Evolutionary conservation across 2,888 invertebrate genomes (phyloP).

Genomic region (Acleris literana): DNA sequence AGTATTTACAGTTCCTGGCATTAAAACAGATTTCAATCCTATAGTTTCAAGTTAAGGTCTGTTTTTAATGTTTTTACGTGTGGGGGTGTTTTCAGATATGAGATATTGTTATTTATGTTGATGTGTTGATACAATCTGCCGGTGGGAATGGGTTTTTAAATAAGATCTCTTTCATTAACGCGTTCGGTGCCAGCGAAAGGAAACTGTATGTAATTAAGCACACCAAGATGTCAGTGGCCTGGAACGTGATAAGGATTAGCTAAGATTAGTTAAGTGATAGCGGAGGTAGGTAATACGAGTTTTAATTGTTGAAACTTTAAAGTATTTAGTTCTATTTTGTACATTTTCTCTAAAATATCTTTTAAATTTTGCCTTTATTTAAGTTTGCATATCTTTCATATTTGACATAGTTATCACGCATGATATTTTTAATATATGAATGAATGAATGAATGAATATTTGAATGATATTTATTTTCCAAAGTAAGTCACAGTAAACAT

Average conservation of each 20-base stretch:
- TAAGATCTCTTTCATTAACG: constrained; percentile 38
- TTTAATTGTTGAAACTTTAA: constrained; percentile 4
- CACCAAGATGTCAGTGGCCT: no score
- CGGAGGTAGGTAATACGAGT: constrained; percentile 28
- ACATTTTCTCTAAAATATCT: no score
- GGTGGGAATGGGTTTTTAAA: constrained; percentile 45
- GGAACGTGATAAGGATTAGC: constrained; percentile 12
- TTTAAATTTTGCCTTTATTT: no score
- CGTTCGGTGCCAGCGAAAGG: no score
- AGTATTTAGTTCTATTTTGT: not conserved
- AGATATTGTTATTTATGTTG: constrained; percentile 50
- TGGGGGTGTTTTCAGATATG: constrained; percentile 44
- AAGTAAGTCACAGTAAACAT: no score
- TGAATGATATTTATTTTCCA: no score
- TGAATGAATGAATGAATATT: no score
- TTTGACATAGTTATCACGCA: no score
- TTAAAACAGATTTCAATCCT: constrained; percentile 7
- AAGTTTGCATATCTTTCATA: no score
- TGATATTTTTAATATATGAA: no score
- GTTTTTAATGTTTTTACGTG: constrained; percentile 16
- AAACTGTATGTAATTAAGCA: no score
- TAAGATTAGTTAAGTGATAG: constrained; percentile 29
- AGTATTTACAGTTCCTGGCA: constrained; percentile 8
- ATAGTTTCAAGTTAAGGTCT: constrained; percentile 6
- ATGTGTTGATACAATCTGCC: constrained; percentile 45